These are phyloP conservation scores for Cynoglossus semilaevis DNA, from an alignment of 2,113 vertebrate genomes.

Conservation along the genomic window DNA sequence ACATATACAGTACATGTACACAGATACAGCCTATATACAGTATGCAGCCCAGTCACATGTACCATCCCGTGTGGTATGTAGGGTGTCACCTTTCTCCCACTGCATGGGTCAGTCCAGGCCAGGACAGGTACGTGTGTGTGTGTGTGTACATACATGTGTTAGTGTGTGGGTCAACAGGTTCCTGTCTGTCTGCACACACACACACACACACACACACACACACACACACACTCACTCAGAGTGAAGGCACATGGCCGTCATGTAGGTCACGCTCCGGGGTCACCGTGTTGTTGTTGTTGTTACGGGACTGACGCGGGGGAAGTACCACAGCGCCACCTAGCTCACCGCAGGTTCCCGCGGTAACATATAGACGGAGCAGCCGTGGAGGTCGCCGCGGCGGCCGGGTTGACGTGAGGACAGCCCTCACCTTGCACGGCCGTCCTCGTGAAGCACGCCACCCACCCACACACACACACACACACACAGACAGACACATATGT, in stretches of 20 bases:
- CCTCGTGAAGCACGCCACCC: background rate
- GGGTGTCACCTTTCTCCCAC: background rate
- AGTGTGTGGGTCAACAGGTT: slow-evolving; percentile 8
- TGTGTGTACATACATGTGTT: background rate
- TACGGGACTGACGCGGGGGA: too few relatives aligned
- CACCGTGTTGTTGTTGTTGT: too few relatives aligned
- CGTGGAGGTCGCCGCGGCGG: slow-evolving; percentile 7
- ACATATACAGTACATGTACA: background rate
- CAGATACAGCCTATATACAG: background rate
- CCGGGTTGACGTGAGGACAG: slow-evolving; percentile 67
- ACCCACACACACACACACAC: background rate
- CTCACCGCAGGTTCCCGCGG: too few relatives aligned
- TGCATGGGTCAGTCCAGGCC: background rate
- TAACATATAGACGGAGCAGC: too few relatives aligned
- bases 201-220: too few relatives aligned
- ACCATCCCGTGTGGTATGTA: background rate
- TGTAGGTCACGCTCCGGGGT: too few relatives aligned
- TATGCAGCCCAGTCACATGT: too few relatives aligned
- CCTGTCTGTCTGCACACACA: background rate
- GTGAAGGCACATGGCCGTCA: too few relatives aligned
- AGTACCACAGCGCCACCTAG: too few relatives aligned
- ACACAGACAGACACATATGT: too few relatives aligned
- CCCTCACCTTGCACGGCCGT: slow-evolving; percentile 47
- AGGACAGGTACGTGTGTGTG: background rate
- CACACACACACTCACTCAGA: too few relatives aligned